These are phyloP conservation scores for Hypothenemus hampei DNA, from an alignment of 1,140 invertebrate species.

Conservation along the genomic window DNA sequence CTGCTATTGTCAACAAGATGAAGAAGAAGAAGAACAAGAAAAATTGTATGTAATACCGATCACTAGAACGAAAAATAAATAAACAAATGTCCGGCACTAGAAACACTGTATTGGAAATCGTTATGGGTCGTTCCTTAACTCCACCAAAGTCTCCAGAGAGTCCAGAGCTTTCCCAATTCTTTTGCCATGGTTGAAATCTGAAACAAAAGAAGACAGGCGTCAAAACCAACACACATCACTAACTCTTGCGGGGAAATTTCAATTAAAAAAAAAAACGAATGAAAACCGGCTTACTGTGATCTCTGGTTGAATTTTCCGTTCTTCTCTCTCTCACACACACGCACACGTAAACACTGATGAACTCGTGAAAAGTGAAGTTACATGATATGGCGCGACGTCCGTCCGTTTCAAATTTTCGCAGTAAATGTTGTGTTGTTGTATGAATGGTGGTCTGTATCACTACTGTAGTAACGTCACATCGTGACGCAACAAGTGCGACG, in stretches of 20 bases:
- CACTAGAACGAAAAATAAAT: too few relatives aligned
- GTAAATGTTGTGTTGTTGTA: conserved; percentile 40
- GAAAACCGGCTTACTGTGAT: conserved; percentile 32
- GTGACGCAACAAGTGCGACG: conserved; percentile 48
- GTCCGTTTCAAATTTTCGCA: conserved; percentile 37
- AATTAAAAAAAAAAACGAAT: conserved; percentile 3
- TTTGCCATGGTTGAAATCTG: conserved; percentile 33
- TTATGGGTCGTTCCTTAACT: too few relatives aligned
- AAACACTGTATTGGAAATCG: too few relatives aligned
- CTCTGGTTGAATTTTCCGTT: too few relatives aligned
- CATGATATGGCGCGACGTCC: conserved; percentile 33
- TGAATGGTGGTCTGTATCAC: conserved; percentile 42
- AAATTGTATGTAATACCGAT: too few relatives aligned
- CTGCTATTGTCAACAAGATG: too few relatives aligned
- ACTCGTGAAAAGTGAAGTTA: conserved; percentile 25
- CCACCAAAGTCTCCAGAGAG: too few relatives aligned
- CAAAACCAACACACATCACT: conserved; percentile 1
- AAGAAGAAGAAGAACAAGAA: too few relatives aligned
- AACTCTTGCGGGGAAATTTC: not conserved
- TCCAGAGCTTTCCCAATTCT: conserved; percentile 19
- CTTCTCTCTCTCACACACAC: too few relatives aligned
- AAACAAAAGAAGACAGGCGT: conserved; percentile 26
- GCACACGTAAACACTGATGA: not conserved
- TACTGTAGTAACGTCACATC: conserved; percentile 44
- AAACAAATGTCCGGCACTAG: too few relatives aligned